phyloP scores from a whole-genome alignment of 2,113 vertebrate genomes.

The Trinectes maculatus region DNA sequence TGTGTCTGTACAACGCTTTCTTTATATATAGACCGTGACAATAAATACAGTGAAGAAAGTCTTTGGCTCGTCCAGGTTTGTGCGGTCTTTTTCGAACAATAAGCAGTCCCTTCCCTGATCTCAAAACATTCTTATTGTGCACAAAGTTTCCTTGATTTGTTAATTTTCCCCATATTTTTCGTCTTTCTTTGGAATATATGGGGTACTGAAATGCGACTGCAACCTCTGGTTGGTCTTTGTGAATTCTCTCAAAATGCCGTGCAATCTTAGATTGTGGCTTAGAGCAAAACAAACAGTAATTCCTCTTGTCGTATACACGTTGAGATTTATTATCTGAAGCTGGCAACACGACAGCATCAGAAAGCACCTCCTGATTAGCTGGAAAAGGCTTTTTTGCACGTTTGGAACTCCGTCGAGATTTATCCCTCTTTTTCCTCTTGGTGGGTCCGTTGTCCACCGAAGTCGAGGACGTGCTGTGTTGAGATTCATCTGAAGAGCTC shows the following conservation, averaged over 20 bases:
- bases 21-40: slow-evolving; percentile 51
- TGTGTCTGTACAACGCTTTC: slow-evolving; percentile 25
- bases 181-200: slow-evolving; percentile 53
- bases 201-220: slow-evolving; percentile 58
- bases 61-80: not conserved
- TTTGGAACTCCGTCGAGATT: rapidly evolving
- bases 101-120: slow-evolving; percentile 54
- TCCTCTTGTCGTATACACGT: slow-evolving; percentile 19
- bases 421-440: not conserved
- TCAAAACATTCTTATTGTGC: slow-evolving; percentile 64
- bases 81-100: slow-evolving; percentile 25
- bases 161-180: slow-evolving; percentile 56
- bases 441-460: not conserved
- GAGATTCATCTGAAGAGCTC: slow-evolving; percentile 24
- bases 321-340: not conserved
- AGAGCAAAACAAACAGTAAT: slow-evolving; percentile 68
- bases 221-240: slow-evolving; percentile 61
- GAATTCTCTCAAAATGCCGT: slow-evolving; percentile 47
- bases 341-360: slow-evolving; percentile 12
- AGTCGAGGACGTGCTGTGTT: not conserved
- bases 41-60: slow-evolving; percentile 67
- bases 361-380: not conserved
- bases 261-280: slow-evolving; percentile 42
- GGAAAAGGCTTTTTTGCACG: not conserved
- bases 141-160: slow-evolving; percentile 69